These are phyloP conservation scores for Parazoanthus atlanticus DNA, from an alignment of 92 coral and sea anemone genomes.

Conservation along the genomic window DNA sequence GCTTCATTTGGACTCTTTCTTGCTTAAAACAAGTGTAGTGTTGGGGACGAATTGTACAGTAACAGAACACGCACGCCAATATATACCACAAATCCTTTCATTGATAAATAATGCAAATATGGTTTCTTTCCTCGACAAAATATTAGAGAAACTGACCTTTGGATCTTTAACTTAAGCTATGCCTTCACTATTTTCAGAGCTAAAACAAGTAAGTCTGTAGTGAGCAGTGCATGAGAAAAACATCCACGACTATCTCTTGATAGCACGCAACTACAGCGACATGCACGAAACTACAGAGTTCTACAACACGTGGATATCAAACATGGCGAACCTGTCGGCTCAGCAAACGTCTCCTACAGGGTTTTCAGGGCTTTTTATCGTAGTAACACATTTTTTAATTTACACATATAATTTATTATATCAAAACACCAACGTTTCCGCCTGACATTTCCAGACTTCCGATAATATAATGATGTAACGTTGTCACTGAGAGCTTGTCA, in stretches of 20 bases:
- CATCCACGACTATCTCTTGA: neutral
- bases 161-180: neutral
- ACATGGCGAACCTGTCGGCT: neutral
- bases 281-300: neutral
- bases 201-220: neutral
- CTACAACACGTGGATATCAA: neutral
- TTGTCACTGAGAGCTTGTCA: too few species aligned
- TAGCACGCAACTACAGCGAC: neutral
- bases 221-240: neutral
- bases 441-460: too few species aligned
- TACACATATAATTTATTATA: too few species aligned
- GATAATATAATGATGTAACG: too few species aligned
- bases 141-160: neutral
- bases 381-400: neutral
- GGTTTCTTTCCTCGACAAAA: neutral
- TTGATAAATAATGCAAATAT: constrained; percentile 30
- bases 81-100: neutral
- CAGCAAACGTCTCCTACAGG: neutral
- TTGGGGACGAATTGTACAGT: neutral
- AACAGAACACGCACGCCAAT: neutral
- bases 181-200: neutral
- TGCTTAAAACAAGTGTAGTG: neutral
- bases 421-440: too few species aligned
- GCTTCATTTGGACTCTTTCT: neutral
- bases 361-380: neutral